A percentile compares a stretch with the other conserved stretches of the same genome.
Evolutionary conservation across 2,797 vertebrate genomes (phyloP).

Genomic region (Myotis pilosus): DNA sequence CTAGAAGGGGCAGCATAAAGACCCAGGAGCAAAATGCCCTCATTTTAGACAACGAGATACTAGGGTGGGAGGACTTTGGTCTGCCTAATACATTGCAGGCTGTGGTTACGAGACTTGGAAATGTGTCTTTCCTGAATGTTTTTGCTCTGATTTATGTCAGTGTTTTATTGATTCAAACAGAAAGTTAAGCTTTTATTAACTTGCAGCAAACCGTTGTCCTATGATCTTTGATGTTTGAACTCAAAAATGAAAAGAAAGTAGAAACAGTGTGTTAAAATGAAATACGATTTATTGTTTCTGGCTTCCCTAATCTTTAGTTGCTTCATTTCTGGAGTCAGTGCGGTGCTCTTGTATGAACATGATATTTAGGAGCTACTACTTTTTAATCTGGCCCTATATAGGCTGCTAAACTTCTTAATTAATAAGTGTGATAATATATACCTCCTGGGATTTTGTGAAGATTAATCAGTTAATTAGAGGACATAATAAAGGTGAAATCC

Average conservation of each 20-base stretch:
- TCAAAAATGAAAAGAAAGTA: conserved; percentile 35
- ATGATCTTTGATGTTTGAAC: conserved; percentile 35
- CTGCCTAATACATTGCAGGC: not conserved
- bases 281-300: not conserved
- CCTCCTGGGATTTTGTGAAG: conserved; percentile 40
- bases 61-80: not conserved
- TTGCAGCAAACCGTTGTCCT: not conserved
- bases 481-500: conserved; percentile 50
- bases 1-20: not conserved
- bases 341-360: not conserved
- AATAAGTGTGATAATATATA: conserved; percentile 49
- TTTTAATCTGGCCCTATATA: conserved; percentile 34
- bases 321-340: not conserved
- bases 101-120: not conserved
- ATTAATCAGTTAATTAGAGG: conserved; percentile 57
- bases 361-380: not conserved
- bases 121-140: not conserved
- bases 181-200: conserved; percentile 36
- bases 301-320: not conserved
- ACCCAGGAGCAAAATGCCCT: not conserved
- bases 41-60: not conserved
- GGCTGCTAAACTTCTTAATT: conserved; percentile 53
- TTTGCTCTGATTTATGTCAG: not conserved
- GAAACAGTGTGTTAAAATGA: conserved; percentile 35
- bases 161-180: not conserved